Conservation (phyloP, 1,140 invertebrate genomes). For the Orchestia grillus region DNA sequence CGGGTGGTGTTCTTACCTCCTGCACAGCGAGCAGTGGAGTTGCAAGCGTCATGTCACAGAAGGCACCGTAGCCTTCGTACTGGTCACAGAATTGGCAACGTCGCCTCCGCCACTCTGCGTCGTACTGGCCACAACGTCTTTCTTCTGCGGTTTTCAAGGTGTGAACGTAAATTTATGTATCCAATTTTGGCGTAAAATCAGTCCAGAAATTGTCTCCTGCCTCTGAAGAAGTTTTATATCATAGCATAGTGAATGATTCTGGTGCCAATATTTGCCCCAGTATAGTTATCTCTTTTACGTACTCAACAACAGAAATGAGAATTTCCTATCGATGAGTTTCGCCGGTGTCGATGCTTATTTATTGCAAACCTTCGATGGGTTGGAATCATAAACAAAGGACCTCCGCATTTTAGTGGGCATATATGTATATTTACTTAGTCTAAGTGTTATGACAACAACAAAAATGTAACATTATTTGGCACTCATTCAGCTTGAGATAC, state of each 20-base stretch:
- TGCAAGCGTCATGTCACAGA: conserved; percentile 47
- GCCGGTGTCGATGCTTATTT: background rate
- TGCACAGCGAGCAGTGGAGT: background rate
- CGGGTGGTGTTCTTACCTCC: background rate
- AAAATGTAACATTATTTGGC: no score
- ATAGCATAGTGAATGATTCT: background rate
- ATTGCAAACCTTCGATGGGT: background rate
- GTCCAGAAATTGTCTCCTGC: background rate
- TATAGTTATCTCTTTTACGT: background rate
- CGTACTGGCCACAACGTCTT: background rate
- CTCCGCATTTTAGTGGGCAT: no score
- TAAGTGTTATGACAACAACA: no score
- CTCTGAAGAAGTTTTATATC: background rate
- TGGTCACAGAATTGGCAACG: conserved; percentile 59
- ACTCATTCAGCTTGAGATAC: no score
- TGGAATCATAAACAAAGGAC: background rate
- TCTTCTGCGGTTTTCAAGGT: background rate
- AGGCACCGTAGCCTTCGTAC: conserved; percentile 63
- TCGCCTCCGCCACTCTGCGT: background rate
- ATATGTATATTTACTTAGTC: no score
- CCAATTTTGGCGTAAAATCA: background rate
- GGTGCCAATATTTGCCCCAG: background rate
- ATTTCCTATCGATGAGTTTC: background rate
- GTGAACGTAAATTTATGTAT: background rate
- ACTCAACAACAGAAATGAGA: background rate